phyloP scores from a whole-genome alignment of 1,140 invertebrate genomes.

The Bombus fervidus region DNA sequence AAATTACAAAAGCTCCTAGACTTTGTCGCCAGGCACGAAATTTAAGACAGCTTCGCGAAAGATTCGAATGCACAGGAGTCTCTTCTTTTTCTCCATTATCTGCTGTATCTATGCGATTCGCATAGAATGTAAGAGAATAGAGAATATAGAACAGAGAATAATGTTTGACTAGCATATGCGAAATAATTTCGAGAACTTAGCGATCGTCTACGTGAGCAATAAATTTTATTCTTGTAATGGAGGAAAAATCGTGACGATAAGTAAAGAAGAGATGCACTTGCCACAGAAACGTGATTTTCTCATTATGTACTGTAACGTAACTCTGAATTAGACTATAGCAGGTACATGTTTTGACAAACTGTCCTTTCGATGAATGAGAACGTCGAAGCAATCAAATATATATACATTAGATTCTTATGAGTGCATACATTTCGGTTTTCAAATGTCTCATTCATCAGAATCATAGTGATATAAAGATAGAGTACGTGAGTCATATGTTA shows the following conservation, averaged over 20 bases:
- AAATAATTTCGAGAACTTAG: not conserved
- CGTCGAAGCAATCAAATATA: too few relatives aligned
- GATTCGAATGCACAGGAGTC: not conserved
- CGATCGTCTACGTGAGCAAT: not conserved
- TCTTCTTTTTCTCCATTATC: not conserved
- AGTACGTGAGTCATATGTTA: too few relatives aligned
- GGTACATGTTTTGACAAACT: not conserved
- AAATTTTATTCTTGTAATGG: not conserved
- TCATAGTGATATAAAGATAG: too few relatives aligned
- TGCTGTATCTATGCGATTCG: not conserved
- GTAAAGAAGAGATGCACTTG: not conserved
- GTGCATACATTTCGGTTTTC: too few relatives aligned
- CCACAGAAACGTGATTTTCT: too few relatives aligned
- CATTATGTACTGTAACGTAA: not conserved
- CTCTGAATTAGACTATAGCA: not conserved
- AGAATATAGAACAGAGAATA: too few relatives aligned
- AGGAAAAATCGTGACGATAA: not conserved
- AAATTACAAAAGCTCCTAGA: slow-evolving; percentile 45
- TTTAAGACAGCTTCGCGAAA: slow-evolving; percentile 13
- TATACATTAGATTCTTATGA: too few relatives aligned
- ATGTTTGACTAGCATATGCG: not conserved
- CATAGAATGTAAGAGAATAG: too few relatives aligned
- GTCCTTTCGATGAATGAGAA: not conserved
- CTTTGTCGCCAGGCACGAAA: slow-evolving; percentile 17
- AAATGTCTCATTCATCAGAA: too few relatives aligned